Base-by-base conservation (phyloP, 64 coral and sea anemone genomes). In the Pocillopora verrucosa region DNA sequence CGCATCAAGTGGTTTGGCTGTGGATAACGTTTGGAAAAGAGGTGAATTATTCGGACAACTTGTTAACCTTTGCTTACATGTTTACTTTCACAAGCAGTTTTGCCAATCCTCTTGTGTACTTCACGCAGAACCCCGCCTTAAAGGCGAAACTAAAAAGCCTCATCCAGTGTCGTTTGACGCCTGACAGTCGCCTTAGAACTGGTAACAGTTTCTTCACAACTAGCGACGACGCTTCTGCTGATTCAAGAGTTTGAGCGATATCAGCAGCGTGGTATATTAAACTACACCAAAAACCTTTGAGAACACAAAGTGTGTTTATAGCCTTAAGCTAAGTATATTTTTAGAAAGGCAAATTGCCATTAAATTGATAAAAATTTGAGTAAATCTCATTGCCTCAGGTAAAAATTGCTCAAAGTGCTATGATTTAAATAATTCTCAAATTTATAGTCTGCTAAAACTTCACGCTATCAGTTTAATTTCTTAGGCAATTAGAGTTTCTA, bases 51-150 rank as follows among this genome's bases (percentile, higher is more conserved):
- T 76, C 76, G 9, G 10, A 68, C 37, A 77, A 82, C 74, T 58
- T 96, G 34, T 41, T 92, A 10, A 90, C 90, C 11, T 92, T 92
- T 59, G 90, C 90, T 5, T 96, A 96, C 73, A 79, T 92, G 24
- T 92, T 96, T 16, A 96, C 94, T 1, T 96, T 96, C 61, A 92
- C 90, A 10, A 92, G 89, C n/a, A 92, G 86, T 12, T 89, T 96
- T 74, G 82, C 69, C 6, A 96, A 96, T 51, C 94, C 94, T 11
- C 87, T 96, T 10, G 76, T 96, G 16, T 96, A 96, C 65, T 92
- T 96, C 26, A 89, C 90, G 35, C 86, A 91, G 36, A 96, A 91
- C 12, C 78, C 94, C 30, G 65, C 87, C 2, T 83, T 96, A 76
- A 92, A 88, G 68, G 86, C 36, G 7, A 65, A 65, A 26, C 64